Conservation (phyloP, 2,888 invertebrate genomes). For the Lasioglossum lativentre region DNA sequence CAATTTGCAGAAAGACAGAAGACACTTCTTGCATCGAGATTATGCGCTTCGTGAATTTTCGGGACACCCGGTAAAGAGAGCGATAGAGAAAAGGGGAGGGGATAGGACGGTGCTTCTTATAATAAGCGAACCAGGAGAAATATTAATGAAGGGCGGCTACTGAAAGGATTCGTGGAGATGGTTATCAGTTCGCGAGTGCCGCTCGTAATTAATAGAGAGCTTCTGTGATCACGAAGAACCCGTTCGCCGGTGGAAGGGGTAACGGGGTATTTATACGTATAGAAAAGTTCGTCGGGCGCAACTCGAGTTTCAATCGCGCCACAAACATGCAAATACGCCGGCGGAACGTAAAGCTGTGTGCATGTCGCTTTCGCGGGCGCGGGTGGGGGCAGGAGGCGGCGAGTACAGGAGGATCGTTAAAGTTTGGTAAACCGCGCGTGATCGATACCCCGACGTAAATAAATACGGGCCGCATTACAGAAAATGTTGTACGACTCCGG, state of each 20-base stretch:
- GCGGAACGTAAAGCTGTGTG: slow-evolving; percentile 2
- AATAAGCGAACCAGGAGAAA: slow-evolving; percentile 66
- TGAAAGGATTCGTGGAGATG: slow-evolving; percentile 49
- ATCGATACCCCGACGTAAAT: slow-evolving; percentile 31
- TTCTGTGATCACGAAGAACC: slow-evolving; percentile 30
- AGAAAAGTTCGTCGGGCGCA: slow-evolving; percentile 1
- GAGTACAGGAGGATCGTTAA: not conserved
- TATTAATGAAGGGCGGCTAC: slow-evolving; percentile 63
- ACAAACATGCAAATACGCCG: slow-evolving; percentile 12
- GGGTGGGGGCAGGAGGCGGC: not conserved
- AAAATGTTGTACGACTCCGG: slow-evolving; percentile 3
- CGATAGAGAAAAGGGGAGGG: not conserved
- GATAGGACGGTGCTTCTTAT: slow-evolving; percentile 10
- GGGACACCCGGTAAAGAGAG: not conserved
- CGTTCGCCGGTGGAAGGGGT: not conserved
- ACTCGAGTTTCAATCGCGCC: slow-evolving; percentile 29
- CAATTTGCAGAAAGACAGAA: no score
- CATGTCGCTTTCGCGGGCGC: not conserved
- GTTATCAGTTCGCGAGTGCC: slow-evolving; percentile 48
- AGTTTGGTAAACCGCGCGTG: slow-evolving; percentile 14
- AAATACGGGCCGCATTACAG: not conserved
- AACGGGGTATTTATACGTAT: slow-evolving; percentile 19
- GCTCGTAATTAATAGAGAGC: slow-evolving; percentile 57
- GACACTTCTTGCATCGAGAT: no score
- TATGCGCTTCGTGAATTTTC: no score